These are phyloP conservation scores for Himalopsyche japonica DNA, from an alignment of 2,888 invertebrate genomes.

Conservation along the genomic window DNA sequence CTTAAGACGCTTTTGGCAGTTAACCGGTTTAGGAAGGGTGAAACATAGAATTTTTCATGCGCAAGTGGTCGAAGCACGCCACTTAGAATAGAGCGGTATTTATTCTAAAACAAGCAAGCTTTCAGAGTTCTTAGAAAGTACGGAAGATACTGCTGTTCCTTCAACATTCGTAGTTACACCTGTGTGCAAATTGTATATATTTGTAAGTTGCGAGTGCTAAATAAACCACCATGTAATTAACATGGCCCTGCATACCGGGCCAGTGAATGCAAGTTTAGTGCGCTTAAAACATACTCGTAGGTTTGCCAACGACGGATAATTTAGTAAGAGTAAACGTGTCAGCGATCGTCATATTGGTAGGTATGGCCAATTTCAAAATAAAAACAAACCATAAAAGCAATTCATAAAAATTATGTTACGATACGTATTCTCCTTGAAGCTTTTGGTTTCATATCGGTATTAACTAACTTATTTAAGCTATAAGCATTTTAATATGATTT, in stretches of 20 bases:
- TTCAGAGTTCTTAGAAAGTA: background rate
- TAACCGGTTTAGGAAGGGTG: too few species aligned
- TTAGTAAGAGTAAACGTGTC: background rate
- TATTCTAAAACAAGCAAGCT: slow-evolving; percentile 4
- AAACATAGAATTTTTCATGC: too few species aligned
- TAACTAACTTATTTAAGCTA: too few species aligned
- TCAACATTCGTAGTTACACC: slow-evolving; percentile 6
- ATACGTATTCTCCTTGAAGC: too few species aligned
- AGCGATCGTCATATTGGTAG: background rate
- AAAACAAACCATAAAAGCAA: background rate
- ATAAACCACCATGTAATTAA: slow-evolving; percentile 37
- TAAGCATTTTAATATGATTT: background rate
- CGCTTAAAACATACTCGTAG: background rate
- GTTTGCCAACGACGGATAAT: background rate
- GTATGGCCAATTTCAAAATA: background rate
- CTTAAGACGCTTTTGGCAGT: too few species aligned
- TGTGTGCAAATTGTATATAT: slow-evolving; percentile 31
- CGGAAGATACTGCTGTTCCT: background rate
- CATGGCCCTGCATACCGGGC: slow-evolving; percentile 18
- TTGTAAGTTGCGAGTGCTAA: slow-evolving; percentile 26
- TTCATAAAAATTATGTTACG: too few species aligned
- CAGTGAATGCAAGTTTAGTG: background rate
- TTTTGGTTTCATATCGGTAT: too few species aligned
- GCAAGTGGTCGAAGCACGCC: background rate
- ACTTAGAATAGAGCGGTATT: background rate